These are phyloP conservation scores for Perca fluviatilis DNA, from an alignment of 2,113 vertebrate species.

Conservation along the genomic window DNA sequence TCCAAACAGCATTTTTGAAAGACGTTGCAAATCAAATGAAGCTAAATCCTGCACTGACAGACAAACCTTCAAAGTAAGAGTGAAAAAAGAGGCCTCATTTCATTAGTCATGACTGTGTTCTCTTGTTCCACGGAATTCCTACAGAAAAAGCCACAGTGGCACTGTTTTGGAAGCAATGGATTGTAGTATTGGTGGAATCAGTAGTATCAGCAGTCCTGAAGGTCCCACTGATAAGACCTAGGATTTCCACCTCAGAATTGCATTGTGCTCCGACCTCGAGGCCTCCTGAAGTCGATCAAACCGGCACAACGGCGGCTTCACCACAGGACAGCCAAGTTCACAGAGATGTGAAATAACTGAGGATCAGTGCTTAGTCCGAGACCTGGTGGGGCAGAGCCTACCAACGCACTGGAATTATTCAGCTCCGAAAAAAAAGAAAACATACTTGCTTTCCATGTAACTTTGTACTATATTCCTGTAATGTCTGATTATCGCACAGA, in stretches of 20 bases:
- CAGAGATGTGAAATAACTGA: conserved; percentile 67
- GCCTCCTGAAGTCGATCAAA: conserved; percentile 82
- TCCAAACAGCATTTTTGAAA: background rate
- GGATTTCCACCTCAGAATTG: conserved; percentile 76
- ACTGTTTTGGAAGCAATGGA: conserved; percentile 35
- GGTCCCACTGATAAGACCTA: conserved; percentile 84
- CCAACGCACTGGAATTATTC: conserved; percentile 51
- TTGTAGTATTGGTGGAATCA: conserved; percentile 72
- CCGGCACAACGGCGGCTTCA: conserved; percentile 56
- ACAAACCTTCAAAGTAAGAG: background rate
- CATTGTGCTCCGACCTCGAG: conserved; percentile 81
- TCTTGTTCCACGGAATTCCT: conserved; percentile 32
- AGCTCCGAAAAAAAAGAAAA: conserved; percentile 4
- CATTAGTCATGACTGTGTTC: background rate
- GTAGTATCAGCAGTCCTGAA: conserved; percentile 80
- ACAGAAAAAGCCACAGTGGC: conserved; percentile 25
- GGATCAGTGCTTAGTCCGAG: conserved; percentile 71
- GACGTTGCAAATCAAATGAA: background rate
- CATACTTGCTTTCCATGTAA: conserved; percentile 31
- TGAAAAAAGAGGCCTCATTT: conserved; percentile 10
- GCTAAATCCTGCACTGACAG: background rate
- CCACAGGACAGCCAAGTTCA: conserved; percentile 69
- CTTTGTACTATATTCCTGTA: conserved; percentile 40
- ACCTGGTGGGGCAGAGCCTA: conserved; percentile 55
- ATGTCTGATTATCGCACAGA: conserved; percentile 14